Evolutionary conservation across 37 sponge, comb jelly and placozoan genomes (phyloP).

Genomic region (Bolinopsis microptera): DNA sequence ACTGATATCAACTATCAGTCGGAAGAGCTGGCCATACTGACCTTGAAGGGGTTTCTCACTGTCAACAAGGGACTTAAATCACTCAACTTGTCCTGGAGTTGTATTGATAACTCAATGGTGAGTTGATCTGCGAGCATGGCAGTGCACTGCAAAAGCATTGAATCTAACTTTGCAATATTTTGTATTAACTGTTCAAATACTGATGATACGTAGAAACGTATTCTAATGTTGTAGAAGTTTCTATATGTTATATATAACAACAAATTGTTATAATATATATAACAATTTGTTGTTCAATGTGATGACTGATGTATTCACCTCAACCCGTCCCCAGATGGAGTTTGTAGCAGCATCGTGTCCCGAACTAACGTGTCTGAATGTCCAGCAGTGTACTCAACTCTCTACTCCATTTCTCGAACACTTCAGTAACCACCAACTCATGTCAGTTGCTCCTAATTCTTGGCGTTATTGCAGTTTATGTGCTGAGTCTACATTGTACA

Average conservation of each 20-base stretch:
- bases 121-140: too few species aligned
- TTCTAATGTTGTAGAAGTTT: too few species aligned
- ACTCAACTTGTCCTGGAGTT: constrained; percentile 35
- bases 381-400: constrained; percentile 39
- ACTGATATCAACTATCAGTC: constrained; percentile 34
- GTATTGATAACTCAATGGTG: constrained; percentile 24
- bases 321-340: constrained; percentile 17
- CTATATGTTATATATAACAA: too few species aligned
- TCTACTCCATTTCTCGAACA: not conserved
- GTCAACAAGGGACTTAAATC: constrained; percentile 27
- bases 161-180: too few species aligned
- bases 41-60: not conserved
- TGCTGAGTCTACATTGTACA: too few species aligned
- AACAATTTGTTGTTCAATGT: too few species aligned
- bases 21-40: not conserved
- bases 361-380: not conserved
- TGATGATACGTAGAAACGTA: too few species aligned
- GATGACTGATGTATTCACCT: too few species aligned
- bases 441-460: not conserved
- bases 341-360: not conserved
- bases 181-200: too few species aligned
- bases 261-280: too few species aligned
- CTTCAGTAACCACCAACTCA: not conserved
- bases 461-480: not conserved
- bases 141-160: too few species aligned